Base-by-base conservation (phyloP, 2,113 vertebrate genomes). In the Lethenteron reissneri region DNA sequence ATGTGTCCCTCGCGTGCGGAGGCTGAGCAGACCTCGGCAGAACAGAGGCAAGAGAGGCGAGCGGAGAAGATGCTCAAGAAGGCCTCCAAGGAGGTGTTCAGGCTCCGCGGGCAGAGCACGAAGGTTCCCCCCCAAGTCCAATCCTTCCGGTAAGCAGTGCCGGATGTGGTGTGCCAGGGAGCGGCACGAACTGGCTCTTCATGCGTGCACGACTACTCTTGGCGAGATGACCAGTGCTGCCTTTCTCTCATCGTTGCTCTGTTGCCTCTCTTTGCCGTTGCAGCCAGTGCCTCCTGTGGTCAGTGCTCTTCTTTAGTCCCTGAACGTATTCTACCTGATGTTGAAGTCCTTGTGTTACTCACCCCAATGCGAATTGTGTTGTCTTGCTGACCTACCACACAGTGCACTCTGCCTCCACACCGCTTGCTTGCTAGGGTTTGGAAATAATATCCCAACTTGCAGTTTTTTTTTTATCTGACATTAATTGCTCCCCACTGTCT, bases 81-180 rank as follows among this genome's bases (percentile, higher is more conserved):
- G 75, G 92, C 88, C 57, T 95, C 92, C 72, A 96, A 87, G 76
- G 94, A 95, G 79, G 83, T 94, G 72, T 86, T 88, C 75, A 90
- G 89, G 79, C 82, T 96, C 80, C 88, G 90, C 74, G 88, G 88
- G 71, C 88, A 87, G 81, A 90, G 84, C 78, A 88, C 88, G 79
- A 92, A 89, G 75, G 90, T 95, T 75, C 89, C 91, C 17, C 79
- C 94, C 72, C 90, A 90, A 12, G 91, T 99, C 80, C 94, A 99
- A 78, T 94, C 88, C 2, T 99, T 99, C 78, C 89, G 91, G 94
- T 97, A 77, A 70, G 78, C 25, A 41, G 25, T 4, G 25, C 25
- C 25, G 3, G 3, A 41, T 41, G 25, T 41, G 3, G 25, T 41
- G 25, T 41, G 25, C 25, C 25, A 41, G 25, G 25, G 25, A 41